Evolutionary conservation across 2,888 invertebrate genomes (phyloP), one percentile per base, ranked within the genome.

Genomic region (Malthinus flaveolus): DNA sequence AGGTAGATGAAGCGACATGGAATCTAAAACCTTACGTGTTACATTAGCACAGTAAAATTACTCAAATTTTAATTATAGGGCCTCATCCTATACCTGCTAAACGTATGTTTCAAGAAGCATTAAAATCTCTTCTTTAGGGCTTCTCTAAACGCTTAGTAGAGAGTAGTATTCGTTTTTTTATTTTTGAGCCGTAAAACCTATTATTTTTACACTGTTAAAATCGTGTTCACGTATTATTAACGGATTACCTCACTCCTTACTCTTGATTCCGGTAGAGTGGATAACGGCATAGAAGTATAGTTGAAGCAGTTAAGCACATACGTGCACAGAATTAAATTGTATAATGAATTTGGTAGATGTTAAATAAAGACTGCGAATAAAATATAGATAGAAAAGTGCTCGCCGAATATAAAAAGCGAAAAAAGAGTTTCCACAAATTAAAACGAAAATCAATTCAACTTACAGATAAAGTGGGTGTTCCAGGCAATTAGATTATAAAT

Each of bases 311-410:
- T 39, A 42, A 15, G 39, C 23, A 23, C 47, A 33, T 51, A 51
- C 50, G 50, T 51, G 50, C 50, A 42, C 33, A 32, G 50, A 51
- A 42, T 51, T 42, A 42, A 51, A 42, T 15, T 15, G 23, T 44
- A 42, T 44, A 44, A 51, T 51, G 39, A 51, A 51, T 39, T 34
- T 44, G 13, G 10, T 51, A 13, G 39, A 11, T 23, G 15, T 42
- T 42, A 42, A 42, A 39, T 15, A 12, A 23, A 42, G 39, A 42
- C 23, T 42, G 39, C 23, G 39, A 15, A 23, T 23, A 42, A 42
- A 42, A 42, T 42, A 15, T 23, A 15, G 13, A 15, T 42, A 42
- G 15, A 42, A 42, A 42, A 10, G 39, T 42, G 39, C 39, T 42
- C 23, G 13, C 39, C 15, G 15, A 23, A 23, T 23, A 23, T 23